Evolutionary conservation across 2,113 vertebrate species (phyloP).

Genomic region (Poeciliopsis turrubarensis): DNA sequence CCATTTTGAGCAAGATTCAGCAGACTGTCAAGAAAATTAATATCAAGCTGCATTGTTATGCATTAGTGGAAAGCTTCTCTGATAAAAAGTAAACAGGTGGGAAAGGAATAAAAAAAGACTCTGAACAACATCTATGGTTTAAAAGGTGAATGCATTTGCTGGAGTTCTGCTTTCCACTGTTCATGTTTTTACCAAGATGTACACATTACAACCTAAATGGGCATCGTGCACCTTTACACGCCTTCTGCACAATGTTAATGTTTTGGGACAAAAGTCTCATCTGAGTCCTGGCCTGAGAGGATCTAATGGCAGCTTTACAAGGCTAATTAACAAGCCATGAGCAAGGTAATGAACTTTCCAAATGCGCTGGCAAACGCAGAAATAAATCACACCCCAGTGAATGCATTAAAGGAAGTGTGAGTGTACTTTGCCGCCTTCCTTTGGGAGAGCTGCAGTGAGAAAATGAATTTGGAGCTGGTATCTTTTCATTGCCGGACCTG

Average conservation of each 20-base stretch:
- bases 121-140: slow-evolving; percentile 31
- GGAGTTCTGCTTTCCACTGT: slow-evolving; percentile 33
- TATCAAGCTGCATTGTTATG: slow-evolving; percentile 16
- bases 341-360: slow-evolving; percentile 81
- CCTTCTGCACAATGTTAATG: slow-evolving; percentile 71
- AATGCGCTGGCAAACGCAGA: slow-evolving; percentile 78
- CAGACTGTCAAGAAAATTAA: slow-evolving; percentile 26
- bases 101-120: slow-evolving; percentile 17
- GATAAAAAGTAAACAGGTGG: slow-evolving; percentile 61
- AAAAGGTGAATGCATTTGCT: slow-evolving; percentile 35
- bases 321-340: slow-evolving; percentile 83
- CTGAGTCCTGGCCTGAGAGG: slow-evolving; percentile 70
- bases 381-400: slow-evolving; percentile 78
- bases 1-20: slow-evolving; percentile 33
- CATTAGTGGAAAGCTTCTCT: slow-evolving; percentile 18
- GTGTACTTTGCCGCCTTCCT: slow-evolving; percentile 72
- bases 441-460: slow-evolving; percentile 70
- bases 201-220: slow-evolving; percentile 54
- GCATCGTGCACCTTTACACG: slow-evolving; percentile 57
- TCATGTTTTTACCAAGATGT: slow-evolving; percentile 58
- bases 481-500: slow-evolving; percentile 80
- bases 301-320: slow-evolving; percentile 79
- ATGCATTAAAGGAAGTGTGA: slow-evolving; percentile 76
- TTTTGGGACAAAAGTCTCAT: slow-evolving; percentile 78
- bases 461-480: slow-evolving; percentile 77